Evolutionary conservation across 2,888 invertebrate species (phyloP), one percentile per base, ranked within the genome.

Genomic region (Lasioglossum pauxillum): DNA sequence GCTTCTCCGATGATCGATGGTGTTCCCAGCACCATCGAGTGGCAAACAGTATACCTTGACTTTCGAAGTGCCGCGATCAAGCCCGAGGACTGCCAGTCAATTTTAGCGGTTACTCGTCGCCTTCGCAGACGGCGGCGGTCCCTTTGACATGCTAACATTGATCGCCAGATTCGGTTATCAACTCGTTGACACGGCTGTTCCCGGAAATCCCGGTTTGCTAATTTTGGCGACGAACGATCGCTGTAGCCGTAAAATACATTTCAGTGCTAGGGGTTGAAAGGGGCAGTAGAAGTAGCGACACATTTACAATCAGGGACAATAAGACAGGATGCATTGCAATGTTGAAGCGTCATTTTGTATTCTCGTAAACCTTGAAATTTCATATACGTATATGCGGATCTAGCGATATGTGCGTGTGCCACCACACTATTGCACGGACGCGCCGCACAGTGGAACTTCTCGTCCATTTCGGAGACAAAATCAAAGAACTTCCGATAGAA

Each of bases 1-100:
- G 79, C 31, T 19, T 49, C n/a, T 16, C 72, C 41, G 73, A 72
- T 86, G 86, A 87, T 87, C 78, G 86, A 87, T 86, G 86, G 57
- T 16, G 53, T 64, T 71, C 49, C 38, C 57, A 69, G 72, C 78
- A 44, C 19, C n/a, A 60, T 76, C 53, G 78, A 73, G 41, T 31
- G 23, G 46, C 27, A 12, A 57, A 77, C 57, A 46, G 64, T 53
- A 38, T 35, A 38, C n/a, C 38, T 53, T 57, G 53, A 64, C 76
- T 27, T 71, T 69, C 31, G 5, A 16, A 53, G 19, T 12, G 27
- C 31, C 16, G 8, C 41, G 44, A 64, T 64, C 44, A 10, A 67
- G 71, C 12, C n/a, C n/a, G 57, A 57, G 57, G 8, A 57, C 57
- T 57, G 57, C n/a, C 57, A 57, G 57, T 57, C 57, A 57, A 57